These are phyloP conservation scores for Poeciliopsis turrubarensis DNA, from an alignment of 2,113 vertebrate species.

Conservation along the genomic window DNA sequence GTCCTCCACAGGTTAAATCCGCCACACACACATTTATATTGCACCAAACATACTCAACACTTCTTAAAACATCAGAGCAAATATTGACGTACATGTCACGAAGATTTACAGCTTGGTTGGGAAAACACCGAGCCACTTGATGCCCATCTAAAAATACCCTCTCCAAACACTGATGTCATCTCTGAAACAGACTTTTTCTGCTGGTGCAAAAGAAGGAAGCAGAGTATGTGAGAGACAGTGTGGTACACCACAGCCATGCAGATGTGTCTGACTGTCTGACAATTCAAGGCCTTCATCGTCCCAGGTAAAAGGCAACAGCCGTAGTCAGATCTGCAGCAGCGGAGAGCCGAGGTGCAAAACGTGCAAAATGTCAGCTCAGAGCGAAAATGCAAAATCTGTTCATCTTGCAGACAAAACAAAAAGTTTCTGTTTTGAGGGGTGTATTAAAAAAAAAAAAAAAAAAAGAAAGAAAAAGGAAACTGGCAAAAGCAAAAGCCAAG, in stretches of 20 bases:
- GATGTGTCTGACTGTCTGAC: constrained; percentile 65
- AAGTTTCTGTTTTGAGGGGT: too few relatives aligned
- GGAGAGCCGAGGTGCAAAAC: constrained; percentile 20
- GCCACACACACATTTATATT: not conserved
- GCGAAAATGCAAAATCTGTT: constrained; percentile 10
- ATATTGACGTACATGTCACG: constrained; percentile 35
- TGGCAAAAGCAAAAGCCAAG: not conserved
- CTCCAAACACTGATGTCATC: constrained; percentile 68
- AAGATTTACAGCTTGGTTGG: constrained; percentile 39
- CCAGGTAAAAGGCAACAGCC: constrained; percentile 29
- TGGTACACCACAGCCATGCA: constrained; percentile 68
- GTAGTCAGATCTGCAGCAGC: constrained; percentile 24
- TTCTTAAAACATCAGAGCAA: constrained; percentile 41
- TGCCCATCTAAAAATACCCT: constrained; percentile 62
- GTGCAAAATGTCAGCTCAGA: not conserved
- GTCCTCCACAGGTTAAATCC: constrained; percentile 30
- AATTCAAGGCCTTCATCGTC: constrained; percentile 47
- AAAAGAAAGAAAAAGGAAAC: not conserved
- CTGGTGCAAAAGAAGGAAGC: constrained; percentile 35
- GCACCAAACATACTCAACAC: constrained; percentile 29
- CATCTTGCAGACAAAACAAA: constrained; percentile 9
- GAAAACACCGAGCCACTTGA: constrained; percentile 61
- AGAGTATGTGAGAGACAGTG: constrained; percentile 56
- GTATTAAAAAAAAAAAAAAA: not conserved
- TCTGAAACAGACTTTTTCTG: constrained; percentile 39